A percentile compares a stretch with the other conserved stretches of the same genome.
Conservation (phyloP, 2,888 invertebrate species). For the Aricia artaxerxes region DNA sequence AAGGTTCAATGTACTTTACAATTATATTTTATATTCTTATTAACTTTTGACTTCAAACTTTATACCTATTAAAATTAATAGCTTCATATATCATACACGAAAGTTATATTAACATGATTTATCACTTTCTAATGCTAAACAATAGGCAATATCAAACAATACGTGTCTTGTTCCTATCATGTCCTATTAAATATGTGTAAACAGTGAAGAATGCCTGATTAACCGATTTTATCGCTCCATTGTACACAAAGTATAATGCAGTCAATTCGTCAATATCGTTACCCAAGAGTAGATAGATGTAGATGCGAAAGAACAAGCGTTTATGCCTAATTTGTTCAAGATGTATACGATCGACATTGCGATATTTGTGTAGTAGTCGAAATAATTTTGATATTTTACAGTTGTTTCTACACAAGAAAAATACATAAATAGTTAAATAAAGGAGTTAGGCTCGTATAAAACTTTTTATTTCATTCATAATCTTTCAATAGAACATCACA, state of each 20-base stretch:
- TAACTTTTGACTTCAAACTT: not conserved
- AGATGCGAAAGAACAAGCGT: not conserved
- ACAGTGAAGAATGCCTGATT: conserved; percentile 35
- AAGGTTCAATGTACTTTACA: not conserved
- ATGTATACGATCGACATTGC: too few relatives aligned
- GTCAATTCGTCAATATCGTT: conserved; percentile 47
- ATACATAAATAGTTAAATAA: too few relatives aligned
- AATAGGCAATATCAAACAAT: conserved; percentile 25
- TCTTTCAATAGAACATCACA: not conserved
- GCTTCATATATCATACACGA: conserved; percentile 1
- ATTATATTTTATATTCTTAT: not conserved
- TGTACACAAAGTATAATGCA: conserved; percentile 39
- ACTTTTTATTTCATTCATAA: too few relatives aligned
- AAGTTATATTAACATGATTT: conserved; percentile 8
- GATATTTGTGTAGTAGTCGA: too few relatives aligned
- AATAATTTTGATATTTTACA: too few relatives aligned
- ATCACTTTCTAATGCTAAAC: conserved; percentile 27
- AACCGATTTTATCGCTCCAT: conserved; percentile 43
- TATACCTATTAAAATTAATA: conserved; percentile 12
- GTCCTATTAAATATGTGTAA: conserved; percentile 34
- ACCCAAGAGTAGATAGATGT: not conserved
- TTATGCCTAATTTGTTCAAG: not conserved
- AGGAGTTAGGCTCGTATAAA: too few relatives aligned
- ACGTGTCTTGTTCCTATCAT: conserved; percentile 31
- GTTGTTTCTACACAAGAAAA: too few relatives aligned